Conservation (phyloP, 2,888 invertebrate species). For the Nebria salina region DNA sequence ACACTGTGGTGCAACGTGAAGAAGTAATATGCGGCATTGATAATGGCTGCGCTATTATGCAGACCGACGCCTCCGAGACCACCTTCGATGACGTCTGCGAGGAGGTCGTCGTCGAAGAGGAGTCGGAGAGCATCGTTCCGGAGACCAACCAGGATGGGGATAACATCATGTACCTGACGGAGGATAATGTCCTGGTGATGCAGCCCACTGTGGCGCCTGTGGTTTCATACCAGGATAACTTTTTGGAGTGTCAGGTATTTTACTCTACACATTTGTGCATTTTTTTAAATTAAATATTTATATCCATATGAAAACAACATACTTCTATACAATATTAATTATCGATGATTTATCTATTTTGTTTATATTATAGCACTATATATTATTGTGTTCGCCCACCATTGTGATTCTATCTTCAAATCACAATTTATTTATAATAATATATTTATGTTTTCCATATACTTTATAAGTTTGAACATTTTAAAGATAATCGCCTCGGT, state of each 20-base stretch:
- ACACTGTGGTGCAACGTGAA: conserved; percentile 61
- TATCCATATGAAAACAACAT: no score
- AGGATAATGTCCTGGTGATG: conserved; percentile 60
- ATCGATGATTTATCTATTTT: no score
- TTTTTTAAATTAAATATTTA: no score
- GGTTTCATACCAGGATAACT: conserved; percentile 60
- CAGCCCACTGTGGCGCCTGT: conserved; percentile 50
- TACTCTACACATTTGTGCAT: not conserved
- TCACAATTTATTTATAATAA: no score
- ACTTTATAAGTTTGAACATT: no score
- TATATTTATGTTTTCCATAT: no score
- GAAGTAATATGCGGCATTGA: conserved; percentile 68
- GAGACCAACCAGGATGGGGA: conserved; percentile 49
- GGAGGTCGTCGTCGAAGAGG: conserved; percentile 44
- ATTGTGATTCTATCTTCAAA: no score
- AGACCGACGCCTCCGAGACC: conserved; percentile 54
- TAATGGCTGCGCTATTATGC: conserved; percentile 61
- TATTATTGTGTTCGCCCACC: no score
- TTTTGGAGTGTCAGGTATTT: conserved; percentile 61
- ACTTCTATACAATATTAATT: no score
- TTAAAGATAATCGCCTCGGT: no score
- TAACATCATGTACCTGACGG: conserved; percentile 60
- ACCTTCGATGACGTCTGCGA: not conserved
- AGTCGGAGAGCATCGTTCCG: conserved; percentile 50
- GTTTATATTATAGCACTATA: no score